Evolutionary conservation across 2,888 invertebrate genomes (phyloP).

Genomic region (Oxytorus armatus): DNA sequence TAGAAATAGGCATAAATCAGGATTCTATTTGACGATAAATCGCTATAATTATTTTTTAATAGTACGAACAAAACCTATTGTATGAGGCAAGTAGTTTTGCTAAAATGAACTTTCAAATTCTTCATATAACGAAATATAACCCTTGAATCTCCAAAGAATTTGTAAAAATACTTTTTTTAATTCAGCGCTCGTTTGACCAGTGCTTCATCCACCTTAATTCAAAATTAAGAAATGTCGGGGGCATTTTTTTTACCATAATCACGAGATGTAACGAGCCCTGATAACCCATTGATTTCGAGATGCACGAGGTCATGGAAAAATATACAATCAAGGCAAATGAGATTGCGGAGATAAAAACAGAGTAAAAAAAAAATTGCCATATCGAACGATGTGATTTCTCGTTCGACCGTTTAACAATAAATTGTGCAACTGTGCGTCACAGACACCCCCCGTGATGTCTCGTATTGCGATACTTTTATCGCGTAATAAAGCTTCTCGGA

Average conservation of each 20-base stretch:
- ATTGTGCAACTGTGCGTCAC: slow-evolving; percentile 50
- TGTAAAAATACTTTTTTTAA: too few relatives aligned
- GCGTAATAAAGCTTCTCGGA: slow-evolving; percentile 37
- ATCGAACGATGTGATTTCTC: slow-evolving; percentile 11
- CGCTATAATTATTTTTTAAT: too few relatives aligned
- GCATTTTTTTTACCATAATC: slow-evolving; percentile 3
- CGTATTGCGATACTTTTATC: slow-evolving; percentile 31
- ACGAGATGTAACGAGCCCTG: slow-evolving; percentile 36
- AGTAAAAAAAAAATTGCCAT: slow-evolving; percentile 4
- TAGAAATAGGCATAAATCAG: too few relatives aligned
- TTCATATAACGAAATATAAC: too few relatives aligned
- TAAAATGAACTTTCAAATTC: too few relatives aligned
- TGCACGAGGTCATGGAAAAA: neutral
- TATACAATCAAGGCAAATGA: neutral
- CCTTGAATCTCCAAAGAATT: neutral
- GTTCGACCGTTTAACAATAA: slow-evolving; percentile 44
- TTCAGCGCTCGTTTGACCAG: too few relatives aligned
- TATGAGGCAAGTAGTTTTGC: too few relatives aligned
- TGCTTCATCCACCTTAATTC: too few relatives aligned
- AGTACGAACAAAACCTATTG: too few relatives aligned
- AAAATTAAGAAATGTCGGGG: neutral
- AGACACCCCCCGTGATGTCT: slow-evolving; percentile 20
- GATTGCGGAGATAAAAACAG: slow-evolving; percentile 16
- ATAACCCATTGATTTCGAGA: slow-evolving; percentile 38
- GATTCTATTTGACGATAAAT: too few relatives aligned